Percentiles rank a stretch among this genome's conserved stretches.
These are phyloP conservation scores for Bombus soroeensis DNA, from an alignment of 1,140 invertebrate genomes.

Conservation along the genomic window DNA sequence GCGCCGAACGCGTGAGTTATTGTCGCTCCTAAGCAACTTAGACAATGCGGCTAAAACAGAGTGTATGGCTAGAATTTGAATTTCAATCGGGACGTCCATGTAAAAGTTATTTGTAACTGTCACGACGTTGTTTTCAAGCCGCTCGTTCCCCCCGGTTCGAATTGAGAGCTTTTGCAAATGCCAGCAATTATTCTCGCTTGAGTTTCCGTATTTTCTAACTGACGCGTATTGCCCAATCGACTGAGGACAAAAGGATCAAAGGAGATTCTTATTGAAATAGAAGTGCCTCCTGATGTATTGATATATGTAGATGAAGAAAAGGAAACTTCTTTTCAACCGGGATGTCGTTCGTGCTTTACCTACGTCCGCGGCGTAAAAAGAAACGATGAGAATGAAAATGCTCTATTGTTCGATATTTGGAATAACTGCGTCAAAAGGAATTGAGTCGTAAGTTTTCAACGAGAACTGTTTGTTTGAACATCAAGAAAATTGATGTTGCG, in stretches of 20 bases:
- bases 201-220: conserved; percentile 27
- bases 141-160: background rate
- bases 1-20: conserved; percentile 19
- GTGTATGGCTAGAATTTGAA: conserved; percentile 48
- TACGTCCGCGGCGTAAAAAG: background rate
- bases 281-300: background rate
- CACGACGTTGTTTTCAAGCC: conserved; percentile 14
- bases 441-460: background rate
- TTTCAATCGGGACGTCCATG: conserved; percentile 38
- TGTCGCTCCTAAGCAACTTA: background rate
- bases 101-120: conserved; percentile 62
- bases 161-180: conserved; percentile 32
- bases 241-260: conserved; percentile 31
- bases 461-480: background rate
- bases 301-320: background rate
- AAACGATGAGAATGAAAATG: background rate
- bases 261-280: background rate
- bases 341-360: background rate
- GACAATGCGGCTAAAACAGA: conserved; percentile 34
- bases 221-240: background rate
- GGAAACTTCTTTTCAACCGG: background rate
- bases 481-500: background rate
- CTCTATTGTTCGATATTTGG: background rate
- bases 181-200: conserved; percentile 32
- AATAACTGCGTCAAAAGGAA: background rate